Percentiles rank a stretch among this genome's conserved stretches.
Conservation (phyloP, 2,888 invertebrate species). For the Macaria notata region DNA sequence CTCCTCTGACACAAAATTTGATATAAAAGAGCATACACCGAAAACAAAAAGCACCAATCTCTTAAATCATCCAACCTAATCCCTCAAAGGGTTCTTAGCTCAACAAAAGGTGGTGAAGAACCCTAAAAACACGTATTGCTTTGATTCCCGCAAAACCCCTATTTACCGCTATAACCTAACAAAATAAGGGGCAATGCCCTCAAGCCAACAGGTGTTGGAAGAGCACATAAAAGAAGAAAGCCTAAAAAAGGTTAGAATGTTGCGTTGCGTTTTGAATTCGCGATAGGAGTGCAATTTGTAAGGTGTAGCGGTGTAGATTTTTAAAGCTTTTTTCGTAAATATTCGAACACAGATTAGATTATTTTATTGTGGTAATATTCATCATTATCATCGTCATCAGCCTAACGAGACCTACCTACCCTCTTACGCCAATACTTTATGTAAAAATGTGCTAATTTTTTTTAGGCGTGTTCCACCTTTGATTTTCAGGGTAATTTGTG, state of each 20-base stretch:
- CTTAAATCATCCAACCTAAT: slow-evolving; percentile 18
- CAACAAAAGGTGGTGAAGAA: slow-evolving; percentile 34
- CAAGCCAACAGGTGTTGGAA: slow-evolving; percentile 73
- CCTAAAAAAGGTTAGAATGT: slow-evolving; percentile 72
- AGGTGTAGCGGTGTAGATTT: not conserved
- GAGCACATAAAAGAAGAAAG: slow-evolving; percentile 72
- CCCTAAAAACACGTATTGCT: slow-evolving; percentile 46
- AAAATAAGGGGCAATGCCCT: slow-evolving; percentile 67
- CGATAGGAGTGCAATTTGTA: slow-evolving; percentile 16
- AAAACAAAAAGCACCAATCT: slow-evolving; percentile 11
- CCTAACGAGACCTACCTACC: too few species aligned
- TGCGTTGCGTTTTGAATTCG: slow-evolving; percentile 63
- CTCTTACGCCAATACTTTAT: too few species aligned
- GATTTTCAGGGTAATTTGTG: too few species aligned
- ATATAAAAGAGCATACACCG: too few species aligned
- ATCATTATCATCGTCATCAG: too few species aligned
- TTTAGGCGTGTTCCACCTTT: too few species aligned
- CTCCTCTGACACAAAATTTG: too few species aligned
- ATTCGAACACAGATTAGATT: too few species aligned
- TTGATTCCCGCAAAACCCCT: slow-evolving; percentile 55
- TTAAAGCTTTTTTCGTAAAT: too few species aligned
- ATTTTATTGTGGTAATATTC: too few species aligned
- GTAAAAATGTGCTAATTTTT: too few species aligned
- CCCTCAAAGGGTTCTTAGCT: slow-evolving; percentile 25
- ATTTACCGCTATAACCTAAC: slow-evolving; percentile 58